Percentiles rank a stretch among this genome's conserved stretches.
phyloP scores from a whole-genome alignment of 2,888 invertebrate species.

The Escarpia spicata region DNA sequence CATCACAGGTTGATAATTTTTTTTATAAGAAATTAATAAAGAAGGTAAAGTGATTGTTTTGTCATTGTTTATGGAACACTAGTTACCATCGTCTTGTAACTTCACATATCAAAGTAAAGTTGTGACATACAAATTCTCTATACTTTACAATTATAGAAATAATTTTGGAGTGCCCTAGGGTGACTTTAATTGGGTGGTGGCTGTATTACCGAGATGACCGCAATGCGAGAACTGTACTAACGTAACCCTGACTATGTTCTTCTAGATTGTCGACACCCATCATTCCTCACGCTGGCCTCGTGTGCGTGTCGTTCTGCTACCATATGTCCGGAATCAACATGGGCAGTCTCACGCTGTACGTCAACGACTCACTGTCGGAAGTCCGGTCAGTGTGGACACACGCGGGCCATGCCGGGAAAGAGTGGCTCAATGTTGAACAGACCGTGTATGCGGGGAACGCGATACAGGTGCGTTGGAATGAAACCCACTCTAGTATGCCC shows the following conservation, averaged over 20 bases:
- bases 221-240: too few relatives aligned
- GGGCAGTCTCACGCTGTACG: background rate
- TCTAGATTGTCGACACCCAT: background rate
- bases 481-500: background rate
- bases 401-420: background rate
- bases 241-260: background rate
- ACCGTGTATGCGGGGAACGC: background rate
- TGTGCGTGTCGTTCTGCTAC: background rate
- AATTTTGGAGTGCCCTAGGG: too few relatives aligned
- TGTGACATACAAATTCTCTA: too few relatives aligned
- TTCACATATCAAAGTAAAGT: too few relatives aligned
- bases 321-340: background rate
- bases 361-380: background rate
- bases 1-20: too few relatives aligned
- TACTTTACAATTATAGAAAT: too few relatives aligned
- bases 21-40: too few relatives aligned
- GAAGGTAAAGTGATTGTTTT: too few relatives aligned
- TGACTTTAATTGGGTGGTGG: too few relatives aligned
- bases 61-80: too few relatives aligned
- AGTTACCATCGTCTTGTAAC: too few relatives aligned
- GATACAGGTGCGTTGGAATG: background rate
- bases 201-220: too few relatives aligned
- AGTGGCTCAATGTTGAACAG: background rate
- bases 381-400: background rate
- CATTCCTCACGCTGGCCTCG: background rate